Percentiles rank a stretch among this genome's conserved stretches.
phyloP scores from a whole-genome alignment of 2,797 vertebrate species.

The Phyllotis vaccarum region DNA sequence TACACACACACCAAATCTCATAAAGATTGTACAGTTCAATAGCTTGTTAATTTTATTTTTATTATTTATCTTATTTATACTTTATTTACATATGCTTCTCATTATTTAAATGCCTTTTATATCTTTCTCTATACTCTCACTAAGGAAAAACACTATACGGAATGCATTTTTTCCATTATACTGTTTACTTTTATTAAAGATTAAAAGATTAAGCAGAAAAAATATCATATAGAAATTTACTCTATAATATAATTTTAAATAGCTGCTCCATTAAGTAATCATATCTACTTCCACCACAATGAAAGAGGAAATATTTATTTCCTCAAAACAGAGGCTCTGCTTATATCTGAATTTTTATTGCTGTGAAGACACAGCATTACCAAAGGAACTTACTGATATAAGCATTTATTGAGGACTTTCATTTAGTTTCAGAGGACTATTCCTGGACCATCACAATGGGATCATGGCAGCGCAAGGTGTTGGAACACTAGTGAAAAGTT shows the following conservation, averaged over 20 bases:
- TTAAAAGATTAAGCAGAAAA: slow-evolving; percentile 20
- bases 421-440: background rate
- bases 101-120: slow-evolving; percentile 13
- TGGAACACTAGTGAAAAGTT: background rate
- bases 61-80: background rate
- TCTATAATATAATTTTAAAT: slow-evolving; percentile 27
- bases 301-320: background rate
- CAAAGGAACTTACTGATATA: background rate
- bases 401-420: background rate
- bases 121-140: background rate
- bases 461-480: background rate
- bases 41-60: background rate
- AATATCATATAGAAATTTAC: slow-evolving; percentile 8
- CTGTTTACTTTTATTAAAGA: background rate
- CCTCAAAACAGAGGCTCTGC: slow-evolving; percentile 19
- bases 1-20: background rate
- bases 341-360: background rate
- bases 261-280: slow-evolving; percentile 30
- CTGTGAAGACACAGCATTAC: background rate
- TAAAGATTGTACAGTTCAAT: background rate
- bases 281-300: background rate
- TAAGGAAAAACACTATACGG: background rate
- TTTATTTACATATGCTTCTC: background rate
- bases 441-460: background rate
- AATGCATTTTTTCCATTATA: background rate